Conservation (phyloP, 2,797 vertebrate species). For the Takifugu ocellatus region DNA sequence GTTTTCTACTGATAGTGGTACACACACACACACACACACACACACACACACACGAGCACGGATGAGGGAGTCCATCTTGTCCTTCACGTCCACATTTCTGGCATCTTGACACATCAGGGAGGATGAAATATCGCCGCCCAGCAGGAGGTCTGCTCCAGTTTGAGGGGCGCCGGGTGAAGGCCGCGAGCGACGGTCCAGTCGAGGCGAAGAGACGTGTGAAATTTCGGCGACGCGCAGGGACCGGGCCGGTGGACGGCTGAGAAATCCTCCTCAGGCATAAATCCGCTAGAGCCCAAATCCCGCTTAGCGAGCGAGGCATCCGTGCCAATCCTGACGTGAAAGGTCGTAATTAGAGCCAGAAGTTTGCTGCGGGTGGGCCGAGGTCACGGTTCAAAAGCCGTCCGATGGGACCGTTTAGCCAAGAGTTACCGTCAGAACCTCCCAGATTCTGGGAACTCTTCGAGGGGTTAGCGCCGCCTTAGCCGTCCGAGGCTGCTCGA, state of each 20-base stretch:
- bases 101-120: slow-evolving; percentile 28
- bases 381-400: slow-evolving; percentile 3
- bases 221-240: slow-evolving; percentile 63
- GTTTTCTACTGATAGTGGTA: no score
- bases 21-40: not conserved
- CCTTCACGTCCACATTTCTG: slow-evolving; percentile 17
- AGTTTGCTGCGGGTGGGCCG: not conserved
- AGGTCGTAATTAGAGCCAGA: slow-evolving; percentile 20
- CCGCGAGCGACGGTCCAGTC: slow-evolving; percentile 45
- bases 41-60: not conserved
- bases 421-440: no score
- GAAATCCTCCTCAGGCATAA: slow-evolving; percentile 64
- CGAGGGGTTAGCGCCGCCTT: no score
- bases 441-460: no score
- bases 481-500: no score
- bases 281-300: slow-evolving; percentile 64
- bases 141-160: slow-evolving; percentile 44
- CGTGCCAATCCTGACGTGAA: slow-evolving; percentile 24
- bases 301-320: slow-evolving; percentile 32
- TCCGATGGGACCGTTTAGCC: not conserved
- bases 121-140: slow-evolving; percentile 19
- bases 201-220: slow-evolving; percentile 57
- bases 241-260: slow-evolving; percentile 48
- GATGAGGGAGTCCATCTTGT: slow-evolving; percentile 8
- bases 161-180: slow-evolving; percentile 40